A percentile compares a stretch with the other conserved stretches of the same genome.
phyloP scores from a whole-genome alignment of 2,888 invertebrate genomes.

The Epistrophe grossulariae region DNA sequence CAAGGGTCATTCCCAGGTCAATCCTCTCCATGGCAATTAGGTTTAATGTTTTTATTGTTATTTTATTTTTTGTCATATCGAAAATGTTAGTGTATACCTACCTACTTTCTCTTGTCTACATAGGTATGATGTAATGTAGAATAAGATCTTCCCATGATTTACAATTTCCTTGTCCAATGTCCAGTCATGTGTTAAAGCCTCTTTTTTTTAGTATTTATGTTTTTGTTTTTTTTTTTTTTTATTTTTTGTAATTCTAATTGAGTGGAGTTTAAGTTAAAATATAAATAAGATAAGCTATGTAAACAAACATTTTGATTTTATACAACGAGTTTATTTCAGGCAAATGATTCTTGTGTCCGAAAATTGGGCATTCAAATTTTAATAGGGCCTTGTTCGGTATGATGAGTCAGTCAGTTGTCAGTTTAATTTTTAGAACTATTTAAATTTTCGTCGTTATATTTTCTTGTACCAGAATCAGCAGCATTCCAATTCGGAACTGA shows the following conservation, averaged over 20 bases:
- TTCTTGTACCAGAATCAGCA: too few species aligned
- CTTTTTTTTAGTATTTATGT: neutral
- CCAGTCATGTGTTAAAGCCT: slow-evolving; percentile 37
- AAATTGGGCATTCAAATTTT: neutral
- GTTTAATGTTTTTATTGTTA: slow-evolving; percentile 58
- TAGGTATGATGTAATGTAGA: too few species aligned
- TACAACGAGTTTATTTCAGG: slow-evolving; percentile 45
- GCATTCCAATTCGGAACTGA: too few species aligned
- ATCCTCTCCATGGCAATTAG: slow-evolving; percentile 59
- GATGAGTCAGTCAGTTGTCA: neutral
- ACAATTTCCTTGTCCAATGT: neutral
- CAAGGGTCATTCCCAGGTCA: slow-evolving; percentile 62
- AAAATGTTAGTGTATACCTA: neutral
- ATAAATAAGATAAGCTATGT: slow-evolving; percentile 35
- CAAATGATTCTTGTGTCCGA: slow-evolving; percentile 32
- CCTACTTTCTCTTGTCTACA: neutral
- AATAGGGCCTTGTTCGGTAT: neutral
- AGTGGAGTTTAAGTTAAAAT: neutral
- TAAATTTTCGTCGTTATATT: too few species aligned
- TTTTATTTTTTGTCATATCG: slow-evolving; percentile 43
- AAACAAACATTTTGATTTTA: slow-evolving; percentile 57
- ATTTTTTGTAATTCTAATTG: neutral
- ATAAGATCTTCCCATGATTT: slow-evolving; percentile 22
- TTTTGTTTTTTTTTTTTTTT: neutral
- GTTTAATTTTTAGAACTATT: neutral